Conservation (phyloP, 2,113 vertebrate species). For the Xiphophorus maculatus region DNA sequence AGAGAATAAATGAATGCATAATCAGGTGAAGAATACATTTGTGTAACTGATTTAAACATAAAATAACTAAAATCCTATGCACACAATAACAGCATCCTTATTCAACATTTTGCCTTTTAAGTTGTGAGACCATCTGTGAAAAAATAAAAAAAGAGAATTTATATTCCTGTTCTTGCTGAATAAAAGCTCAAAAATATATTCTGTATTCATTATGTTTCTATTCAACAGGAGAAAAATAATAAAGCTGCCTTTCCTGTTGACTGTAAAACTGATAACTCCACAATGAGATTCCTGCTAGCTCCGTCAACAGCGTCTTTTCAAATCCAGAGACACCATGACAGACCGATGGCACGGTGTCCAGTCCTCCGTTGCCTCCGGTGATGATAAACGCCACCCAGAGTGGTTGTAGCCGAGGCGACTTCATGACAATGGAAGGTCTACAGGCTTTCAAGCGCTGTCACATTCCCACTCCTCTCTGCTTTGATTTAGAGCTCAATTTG, state of each 20-base stretch:
- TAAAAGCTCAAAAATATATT: slow-evolving; percentile 16
- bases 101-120: too few species aligned
- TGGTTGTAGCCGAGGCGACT: slow-evolving; percentile 49
- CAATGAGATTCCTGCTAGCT: slow-evolving; percentile 23
- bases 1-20: too few species aligned
- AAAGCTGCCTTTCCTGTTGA: slow-evolving; percentile 27
- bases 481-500: slow-evolving; percentile 74
- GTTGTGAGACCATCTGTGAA: too few species aligned
- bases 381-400: slow-evolving; percentile 68
- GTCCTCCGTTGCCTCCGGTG: slow-evolving; percentile 42
- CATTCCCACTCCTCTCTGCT: slow-evolving; percentile 55
- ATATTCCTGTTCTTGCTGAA: neutral
- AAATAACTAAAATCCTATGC: neutral
- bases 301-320: slow-evolving; percentile 28
- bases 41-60: neutral
- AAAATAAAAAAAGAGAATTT: too few species aligned
- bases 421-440: slow-evolving; percentile 64
- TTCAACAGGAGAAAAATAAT: slow-evolving; percentile 8
- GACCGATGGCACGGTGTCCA: slow-evolving; percentile 55
- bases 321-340: slow-evolving; percentile 62
- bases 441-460: slow-evolving; percentile 63
- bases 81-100: too few species aligned
- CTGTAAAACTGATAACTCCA: slow-evolving; percentile 35
- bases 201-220: neutral
- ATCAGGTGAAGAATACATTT: neutral